These are phyloP conservation scores for Esox niger DNA, from an alignment of 2,113 vertebrate species.

Conservation along the genomic window DNA sequence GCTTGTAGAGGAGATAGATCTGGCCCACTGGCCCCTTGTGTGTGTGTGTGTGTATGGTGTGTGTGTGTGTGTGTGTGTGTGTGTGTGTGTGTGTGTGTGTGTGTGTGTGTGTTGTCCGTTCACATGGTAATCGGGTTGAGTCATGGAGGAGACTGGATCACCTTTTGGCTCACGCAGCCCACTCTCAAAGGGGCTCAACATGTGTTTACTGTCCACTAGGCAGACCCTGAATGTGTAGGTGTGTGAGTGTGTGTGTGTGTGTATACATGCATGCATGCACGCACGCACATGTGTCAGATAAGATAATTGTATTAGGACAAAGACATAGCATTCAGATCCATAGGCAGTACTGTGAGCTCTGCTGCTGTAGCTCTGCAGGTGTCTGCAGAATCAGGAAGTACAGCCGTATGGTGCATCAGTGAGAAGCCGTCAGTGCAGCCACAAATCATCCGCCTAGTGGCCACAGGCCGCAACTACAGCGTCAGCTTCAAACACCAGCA, in stretches of 20 bases:
- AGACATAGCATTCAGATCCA: not conserved
- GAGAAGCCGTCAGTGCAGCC: slow-evolving; percentile 1
- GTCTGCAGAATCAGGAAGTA: no score
- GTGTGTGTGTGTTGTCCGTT: slow-evolving; percentile 18
- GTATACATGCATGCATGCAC: not conserved
- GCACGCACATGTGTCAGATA: not conserved
- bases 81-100: not conserved
- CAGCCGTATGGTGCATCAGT: not conserved
- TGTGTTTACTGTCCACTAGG: slow-evolving; percentile 5
- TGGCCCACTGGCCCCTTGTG: not conserved
- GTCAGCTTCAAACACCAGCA: not conserved
- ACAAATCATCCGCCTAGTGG: slow-evolving; percentile 64
- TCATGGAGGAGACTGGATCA: slow-evolving; percentile 35
- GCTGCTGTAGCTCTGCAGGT: not conserved
- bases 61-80: no score
- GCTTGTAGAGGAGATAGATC: slow-evolving; percentile 34
- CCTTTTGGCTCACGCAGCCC: slow-evolving; percentile 31
- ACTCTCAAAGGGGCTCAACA: slow-evolving; percentile 16
- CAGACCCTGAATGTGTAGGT: not conserved
- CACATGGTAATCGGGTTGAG: slow-evolving; percentile 36
- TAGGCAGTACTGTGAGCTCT: not conserved
- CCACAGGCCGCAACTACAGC: slow-evolving; percentile 17
- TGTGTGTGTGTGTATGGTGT: not conserved
- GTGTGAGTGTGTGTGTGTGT: not conserved
- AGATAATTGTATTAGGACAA: not conserved